phyloP scores from a whole-genome alignment of 2,888 invertebrate species.

The Euphydryas editha region DNA sequence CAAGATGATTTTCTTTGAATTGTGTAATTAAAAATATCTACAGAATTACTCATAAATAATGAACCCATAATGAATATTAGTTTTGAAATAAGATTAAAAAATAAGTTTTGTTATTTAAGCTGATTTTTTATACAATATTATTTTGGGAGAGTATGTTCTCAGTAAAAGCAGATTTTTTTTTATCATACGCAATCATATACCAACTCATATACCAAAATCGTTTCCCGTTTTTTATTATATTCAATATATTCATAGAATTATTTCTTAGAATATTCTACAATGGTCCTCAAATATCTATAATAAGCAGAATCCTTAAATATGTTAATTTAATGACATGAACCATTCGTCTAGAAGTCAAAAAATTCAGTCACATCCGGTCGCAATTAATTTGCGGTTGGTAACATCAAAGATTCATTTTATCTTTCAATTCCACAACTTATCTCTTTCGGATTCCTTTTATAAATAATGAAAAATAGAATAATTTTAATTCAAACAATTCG shows the following conservation, averaged over 20 bases:
- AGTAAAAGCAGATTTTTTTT: too few relatives aligned
- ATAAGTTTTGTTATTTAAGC: too few relatives aligned
- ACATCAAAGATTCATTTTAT: slow-evolving; percentile 13
- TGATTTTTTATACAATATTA: too few relatives aligned
- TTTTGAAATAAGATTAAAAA: too few relatives aligned
- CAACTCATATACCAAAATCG: neutral
- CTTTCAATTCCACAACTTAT: slow-evolving; percentile 10
- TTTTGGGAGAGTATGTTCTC: too few relatives aligned
- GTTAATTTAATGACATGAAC: slow-evolving; percentile 23
- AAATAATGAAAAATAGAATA: slow-evolving; percentile 7
- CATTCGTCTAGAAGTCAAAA: slow-evolving; percentile 18
- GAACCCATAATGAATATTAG: too few relatives aligned
- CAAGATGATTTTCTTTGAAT: too few relatives aligned
- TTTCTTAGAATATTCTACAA: slow-evolving; percentile 3
- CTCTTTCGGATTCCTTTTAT: slow-evolving; percentile 11
- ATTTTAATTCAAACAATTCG: too few relatives aligned
- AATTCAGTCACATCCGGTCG: slow-evolving; percentile 31
- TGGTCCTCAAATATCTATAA: slow-evolving; percentile 12
- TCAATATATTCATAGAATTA: neutral
- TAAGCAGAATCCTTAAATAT: slow-evolving; percentile 15
- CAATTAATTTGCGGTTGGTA: slow-evolving; percentile 30
- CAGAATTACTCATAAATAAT: too few relatives aligned
- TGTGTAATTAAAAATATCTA: too few relatives aligned
- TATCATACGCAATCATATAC: too few relatives aligned
- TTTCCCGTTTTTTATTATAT: neutral